Evolutionary conservation across 2,888 invertebrate species (phyloP), one percentile per base, ranked within the genome.

Genomic region (Harpalus rubripes): DNA sequence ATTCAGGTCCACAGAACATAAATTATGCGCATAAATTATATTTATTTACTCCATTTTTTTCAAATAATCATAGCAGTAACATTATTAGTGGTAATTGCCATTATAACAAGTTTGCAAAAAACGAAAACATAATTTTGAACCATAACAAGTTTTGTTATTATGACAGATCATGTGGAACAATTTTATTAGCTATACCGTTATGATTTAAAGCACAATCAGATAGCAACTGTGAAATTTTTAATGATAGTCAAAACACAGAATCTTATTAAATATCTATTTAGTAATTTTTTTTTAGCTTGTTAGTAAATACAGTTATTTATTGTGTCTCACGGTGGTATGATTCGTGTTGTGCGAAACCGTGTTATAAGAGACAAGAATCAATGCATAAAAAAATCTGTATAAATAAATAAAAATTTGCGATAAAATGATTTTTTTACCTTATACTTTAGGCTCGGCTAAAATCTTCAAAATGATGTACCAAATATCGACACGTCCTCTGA

Each of bases 81-180:
- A 63, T 12, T 59, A 63, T 63, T 63, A 63, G 63, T 63, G 22
- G 12, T 63, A 63, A 63, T 63, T 22, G 63, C 26, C 8, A 10
- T 12, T 63, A 22, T 63, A 63, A 63, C 63, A 63, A 18, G 18
- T 16, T 18, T 8, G 5, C 7, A 63, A 63, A 63, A 63, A 63
- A 63, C 10, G 10, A 22, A 52, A 52, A 12, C 63, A 63, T 63
- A 63, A 63, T 63, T 18, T 63, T 8, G 1, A 63, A 22, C 26
- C 12, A 22, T 63, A 63, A 63, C 63, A 4, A 63, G 26, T 63
- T 63, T 63, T 18, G 26, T 12, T 4, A 18, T 5, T 22, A 0
- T 22, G 63, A 63, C 22, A 63, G 63, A 63, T 63, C 63, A 63
- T 63, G 22, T 18, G 16, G 63, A 63, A 63, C 10, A 7, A 63